Evolutionary conservation across 2,113 vertebrate genomes (phyloP).

Genomic region (Prunella himalayana): DNA sequence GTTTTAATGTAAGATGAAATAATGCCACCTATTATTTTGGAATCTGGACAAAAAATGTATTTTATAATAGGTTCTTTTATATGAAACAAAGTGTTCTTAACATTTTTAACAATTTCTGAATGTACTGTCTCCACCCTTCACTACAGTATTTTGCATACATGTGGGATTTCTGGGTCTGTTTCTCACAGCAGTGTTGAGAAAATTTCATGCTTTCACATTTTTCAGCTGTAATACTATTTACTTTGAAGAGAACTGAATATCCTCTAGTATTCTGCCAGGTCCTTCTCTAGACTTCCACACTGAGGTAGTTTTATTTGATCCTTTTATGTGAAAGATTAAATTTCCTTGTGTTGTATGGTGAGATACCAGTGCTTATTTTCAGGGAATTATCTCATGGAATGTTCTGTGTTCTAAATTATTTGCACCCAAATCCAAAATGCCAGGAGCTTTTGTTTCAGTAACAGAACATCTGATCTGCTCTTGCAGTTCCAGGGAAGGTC

Average conservation of each 20-base stretch:
- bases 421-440: not conserved
- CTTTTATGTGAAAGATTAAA: conserved; percentile 45
- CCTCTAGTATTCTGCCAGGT: conserved; percentile 10
- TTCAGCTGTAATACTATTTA: conserved; percentile 48
- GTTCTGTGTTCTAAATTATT: not conserved
- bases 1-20: not conserved
- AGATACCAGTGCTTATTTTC: conserved; percentile 27
- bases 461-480: conserved; percentile 36
- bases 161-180: conserved; percentile 20
- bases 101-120: not conserved
- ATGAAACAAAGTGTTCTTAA: not conserved
- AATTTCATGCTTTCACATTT: conserved; percentile 56
- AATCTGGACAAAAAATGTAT: not conserved
- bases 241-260: conserved; percentile 38
- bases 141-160: not conserved
- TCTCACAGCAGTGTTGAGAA: conserved; percentile 32
- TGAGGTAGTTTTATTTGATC: conserved; percentile 52
- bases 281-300: conserved; percentile 10
- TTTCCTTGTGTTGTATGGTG: not conserved
- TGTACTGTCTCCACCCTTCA: not conserved
- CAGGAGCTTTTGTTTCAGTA: conserved; percentile 37
- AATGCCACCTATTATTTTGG: not conserved
- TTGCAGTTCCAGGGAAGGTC: not conserved
- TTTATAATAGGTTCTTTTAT: not conserved
- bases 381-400: not conserved